A percentile compares a stretch with the other conserved stretches of the same genome.
Evolutionary conservation across 2,797 vertebrate species (phyloP).

Genomic region (Hyperoplus lanceolatus): DNA sequence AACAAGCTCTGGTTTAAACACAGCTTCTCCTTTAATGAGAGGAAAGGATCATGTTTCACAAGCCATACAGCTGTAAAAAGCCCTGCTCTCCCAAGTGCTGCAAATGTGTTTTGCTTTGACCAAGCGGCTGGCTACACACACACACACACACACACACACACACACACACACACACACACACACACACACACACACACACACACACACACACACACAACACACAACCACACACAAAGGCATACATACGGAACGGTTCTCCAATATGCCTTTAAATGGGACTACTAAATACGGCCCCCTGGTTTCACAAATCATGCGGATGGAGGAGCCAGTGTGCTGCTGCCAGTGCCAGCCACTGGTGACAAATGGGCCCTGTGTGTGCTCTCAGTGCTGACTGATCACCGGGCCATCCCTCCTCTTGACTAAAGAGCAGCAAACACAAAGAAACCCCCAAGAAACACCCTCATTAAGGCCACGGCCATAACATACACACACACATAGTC

Average conservation of each 20-base stretch:
- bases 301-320: slow-evolving; percentile 84
- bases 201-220: slow-evolving; percentile 31
- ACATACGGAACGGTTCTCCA: slow-evolving; percentile 67
- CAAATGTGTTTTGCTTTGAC: slow-evolving; percentile 74
- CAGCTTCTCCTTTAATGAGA: slow-evolving; percentile 83
- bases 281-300: slow-evolving; percentile 82
- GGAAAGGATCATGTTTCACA: slow-evolving; percentile 81
- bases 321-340: slow-evolving; percentile 76
- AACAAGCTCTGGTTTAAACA: slow-evolving; percentile 83
- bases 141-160: slow-evolving; percentile 26
- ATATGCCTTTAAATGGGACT: slow-evolving; percentile 84
- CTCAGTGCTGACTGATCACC: slow-evolving; percentile 85
- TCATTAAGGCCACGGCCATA: slow-evolving; percentile 83
- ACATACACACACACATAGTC: slow-evolving; percentile 63
- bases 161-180: slow-evolving; percentile 32
- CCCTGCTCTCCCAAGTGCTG: slow-evolving; percentile 74
- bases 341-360: slow-evolving; percentile 81
- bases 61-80: slow-evolving; percentile 73
- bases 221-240: slow-evolving; percentile 19
- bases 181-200: slow-evolving; percentile 17
- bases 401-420: slow-evolving; percentile 78
- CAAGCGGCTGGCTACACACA: slow-evolving; percentile 64
- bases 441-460: slow-evolving; percentile 79
- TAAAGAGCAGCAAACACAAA: slow-evolving; percentile 86
- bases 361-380: slow-evolving; percentile 82